Base-by-base conservation (phyloP, 2,797 vertebrate species). In the Acanthopagrus latus region DNA sequence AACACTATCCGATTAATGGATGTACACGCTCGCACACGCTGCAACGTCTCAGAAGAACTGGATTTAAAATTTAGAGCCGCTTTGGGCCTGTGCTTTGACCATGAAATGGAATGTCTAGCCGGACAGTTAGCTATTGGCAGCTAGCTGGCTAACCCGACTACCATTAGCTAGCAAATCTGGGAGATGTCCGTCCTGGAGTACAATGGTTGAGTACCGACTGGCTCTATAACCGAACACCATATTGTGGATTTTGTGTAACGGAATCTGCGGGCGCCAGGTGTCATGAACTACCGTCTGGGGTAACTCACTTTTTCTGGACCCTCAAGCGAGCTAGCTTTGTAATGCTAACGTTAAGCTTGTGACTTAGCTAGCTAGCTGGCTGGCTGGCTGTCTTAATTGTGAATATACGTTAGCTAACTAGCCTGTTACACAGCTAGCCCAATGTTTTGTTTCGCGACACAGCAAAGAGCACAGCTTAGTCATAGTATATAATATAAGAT, bases 361-460 rank as follows among this genome's bases (percentile, higher is more conserved):
- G 86, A 83, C 41, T 76, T 82, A 79, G 86, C 87, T 88, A 41
- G 86, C 78, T 86, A 46, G 63, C 75, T 80, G 74, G 88, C 88
- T 86, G 18, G 78, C 82, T 78, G 62, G 54, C 82, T 68, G 58
- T 78, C 54, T 50, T 73, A 54, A 86, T 86, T 83, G 81, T 89
- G 86, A 86, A 81, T 84, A 70, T 62, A 71, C 71, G 63, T 81
- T 81, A 80, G 90, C 87, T 79, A 74, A 79, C 64, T 93, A 91
- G 92, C 89, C 84, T 85, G 86, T 86, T 76, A 81, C 74, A 71
- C 71, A 66, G 87, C 82, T 81, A 91, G 78, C 90, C 89, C 88
- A 83, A 95, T 95, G 94, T 94, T 91, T 90, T 87, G 93, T 94
- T 94, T 77, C 81, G 67, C 86, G 56, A 78, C 86, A 86, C 81